Conservation (phyloP, 2,888 invertebrate species). For the Phengaris arion region DNA sequence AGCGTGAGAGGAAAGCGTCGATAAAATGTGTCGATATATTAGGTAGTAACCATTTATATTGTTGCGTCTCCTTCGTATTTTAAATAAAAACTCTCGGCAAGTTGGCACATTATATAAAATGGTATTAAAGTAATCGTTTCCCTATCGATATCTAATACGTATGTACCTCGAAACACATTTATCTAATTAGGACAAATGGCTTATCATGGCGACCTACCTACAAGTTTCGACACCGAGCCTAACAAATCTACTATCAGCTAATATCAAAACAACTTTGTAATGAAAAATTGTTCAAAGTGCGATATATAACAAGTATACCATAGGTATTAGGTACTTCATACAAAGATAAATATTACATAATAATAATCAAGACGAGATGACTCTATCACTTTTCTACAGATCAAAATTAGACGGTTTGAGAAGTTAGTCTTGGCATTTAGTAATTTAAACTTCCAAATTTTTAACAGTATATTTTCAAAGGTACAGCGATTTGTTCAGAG, state of each 20-base stretch:
- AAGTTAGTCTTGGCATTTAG: no score
- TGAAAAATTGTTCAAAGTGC: neutral
- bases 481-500: no score
- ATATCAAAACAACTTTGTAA: neutral
- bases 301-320: neutral
- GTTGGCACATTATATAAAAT: no score
- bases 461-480: no score
- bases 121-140: neutral
- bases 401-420: no score
- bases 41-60: neutral
- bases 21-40: conserved; percentile 42
- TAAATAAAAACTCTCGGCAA: conserved; percentile 17
- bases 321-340: neutral
- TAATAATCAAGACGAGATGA: no score
- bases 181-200: conserved; percentile 24
- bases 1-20: conserved; percentile 47
- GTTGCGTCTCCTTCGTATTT: conserved; percentile 27
- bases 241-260: neutral
- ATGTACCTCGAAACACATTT: conserved; percentile 16
- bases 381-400: no score
- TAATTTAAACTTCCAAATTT: no score
- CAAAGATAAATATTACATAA: no score
- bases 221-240: neutral
- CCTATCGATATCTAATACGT: neutral
- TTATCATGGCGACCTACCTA: conserved; percentile 12